Evolutionary conservation across 2,888 invertebrate species (phyloP).

Genomic region (Sinelater perroti): DNA sequence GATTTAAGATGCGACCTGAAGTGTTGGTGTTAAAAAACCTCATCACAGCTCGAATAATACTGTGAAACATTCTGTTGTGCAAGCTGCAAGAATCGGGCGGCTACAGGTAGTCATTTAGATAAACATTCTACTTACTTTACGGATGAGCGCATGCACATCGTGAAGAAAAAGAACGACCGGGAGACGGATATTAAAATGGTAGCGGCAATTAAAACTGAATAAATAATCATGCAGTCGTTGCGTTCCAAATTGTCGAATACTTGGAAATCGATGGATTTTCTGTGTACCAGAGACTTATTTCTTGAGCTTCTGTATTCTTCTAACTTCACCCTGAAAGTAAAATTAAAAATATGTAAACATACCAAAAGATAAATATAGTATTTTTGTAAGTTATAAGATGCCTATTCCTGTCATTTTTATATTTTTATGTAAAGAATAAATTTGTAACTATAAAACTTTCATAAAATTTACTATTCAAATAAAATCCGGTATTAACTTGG

Average conservation of each 20-base stretch:
- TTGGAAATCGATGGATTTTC: background rate
- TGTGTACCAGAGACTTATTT: slow-evolving; percentile 6
- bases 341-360: background rate
- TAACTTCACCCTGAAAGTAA: slow-evolving; percentile 47
- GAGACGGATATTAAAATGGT: slow-evolving; percentile 59
- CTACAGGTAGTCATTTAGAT: background rate
- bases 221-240: slow-evolving; percentile 58
- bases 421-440: no score
- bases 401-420: no score
- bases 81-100: slow-evolving; percentile 62
- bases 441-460: no score
- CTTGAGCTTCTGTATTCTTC: slow-evolving; percentile 45
- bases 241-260: slow-evolving; percentile 44
- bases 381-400: no score
- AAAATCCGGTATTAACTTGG: no score
- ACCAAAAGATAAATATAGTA: no score
- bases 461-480: no score
- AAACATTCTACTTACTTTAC: slow-evolving; percentile 51
- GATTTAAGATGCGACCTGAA: slow-evolving; percentile 71
- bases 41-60: slow-evolving; percentile 72
- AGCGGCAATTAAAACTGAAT: slow-evolving; percentile 56
- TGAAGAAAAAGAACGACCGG: slow-evolving; percentile 65
- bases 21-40: slow-evolving; percentile 82
- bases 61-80: slow-evolving; percentile 78
- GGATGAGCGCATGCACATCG: slow-evolving; percentile 71